Percentiles rank a stretch among this genome's conserved stretches.
These are phyloP conservation scores for Chaenogobius annularis DNA, from an alignment of 2,113 vertebrate genomes.

Conservation along the genomic window DNA sequence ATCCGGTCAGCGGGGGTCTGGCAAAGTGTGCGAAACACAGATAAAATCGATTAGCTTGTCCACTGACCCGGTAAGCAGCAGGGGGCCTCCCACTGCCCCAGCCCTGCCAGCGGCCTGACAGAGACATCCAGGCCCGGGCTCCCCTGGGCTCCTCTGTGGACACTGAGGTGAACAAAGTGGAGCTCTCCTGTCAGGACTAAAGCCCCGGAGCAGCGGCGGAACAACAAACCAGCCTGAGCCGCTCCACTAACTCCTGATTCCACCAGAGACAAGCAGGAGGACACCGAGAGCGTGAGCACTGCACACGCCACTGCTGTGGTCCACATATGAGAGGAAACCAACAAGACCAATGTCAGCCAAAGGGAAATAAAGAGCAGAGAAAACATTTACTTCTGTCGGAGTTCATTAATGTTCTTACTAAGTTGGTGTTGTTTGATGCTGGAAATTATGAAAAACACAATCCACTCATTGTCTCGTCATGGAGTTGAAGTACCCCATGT, in stretches of 20 bases:
- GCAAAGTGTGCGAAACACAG: constrained; percentile 70
- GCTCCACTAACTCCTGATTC: constrained; percentile 69
- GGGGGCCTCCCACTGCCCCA: constrained; percentile 48
- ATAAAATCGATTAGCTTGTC: constrained; percentile 99
- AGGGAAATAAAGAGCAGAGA: neutral
- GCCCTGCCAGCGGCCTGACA: constrained; percentile 63
- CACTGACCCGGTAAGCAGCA: constrained; percentile 89
- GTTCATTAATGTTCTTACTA: neutral
- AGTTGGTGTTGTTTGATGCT: neutral
- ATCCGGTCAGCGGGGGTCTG: constrained; percentile 61
- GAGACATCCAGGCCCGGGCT: constrained; percentile 64
- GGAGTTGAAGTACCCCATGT: neutral
- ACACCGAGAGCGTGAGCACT: constrained; percentile 28
- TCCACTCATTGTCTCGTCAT: neutral
- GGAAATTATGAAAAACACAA: too few relatives aligned
- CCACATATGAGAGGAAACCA: constrained; percentile 8
- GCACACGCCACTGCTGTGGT: constrained; percentile 1
- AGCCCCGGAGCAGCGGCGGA: constrained; percentile 65
- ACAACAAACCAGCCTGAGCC: constrained; percentile 66
- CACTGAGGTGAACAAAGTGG: constrained; percentile 75
- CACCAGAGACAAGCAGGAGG: constrained; percentile 63
- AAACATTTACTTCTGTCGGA: constrained; percentile 5
- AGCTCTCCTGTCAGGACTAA: constrained; percentile 72
- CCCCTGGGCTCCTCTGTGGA: constrained; percentile 63
- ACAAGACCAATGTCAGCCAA: constrained; percentile 14